These are phyloP conservation scores for Latrodectus geometricus DNA, from an alignment of 1,140 invertebrate species.

Conservation along the genomic window DNA sequence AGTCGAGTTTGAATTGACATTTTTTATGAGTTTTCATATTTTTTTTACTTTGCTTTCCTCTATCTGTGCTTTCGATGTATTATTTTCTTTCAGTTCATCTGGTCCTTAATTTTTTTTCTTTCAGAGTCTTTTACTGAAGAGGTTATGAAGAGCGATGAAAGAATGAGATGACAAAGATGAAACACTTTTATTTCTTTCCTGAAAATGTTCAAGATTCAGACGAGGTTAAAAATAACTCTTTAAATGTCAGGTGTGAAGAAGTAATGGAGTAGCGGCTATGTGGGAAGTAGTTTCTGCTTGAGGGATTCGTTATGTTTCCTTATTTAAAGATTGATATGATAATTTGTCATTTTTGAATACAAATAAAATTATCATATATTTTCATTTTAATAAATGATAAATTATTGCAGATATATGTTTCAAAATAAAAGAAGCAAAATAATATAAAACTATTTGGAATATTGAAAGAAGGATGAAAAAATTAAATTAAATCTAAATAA, in stretches of 20 bases:
- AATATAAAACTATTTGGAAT: no score
- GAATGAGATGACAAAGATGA: conserved; percentile 2
- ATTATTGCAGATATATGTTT: no score
- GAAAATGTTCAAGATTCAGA: not conserved
- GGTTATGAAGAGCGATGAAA: conserved; percentile 1
- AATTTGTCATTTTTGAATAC: no score
- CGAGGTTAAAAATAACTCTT: not conserved
- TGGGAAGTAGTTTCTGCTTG: no score
- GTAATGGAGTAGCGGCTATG: not conserved
- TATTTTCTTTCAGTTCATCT: conserved; percentile 25
- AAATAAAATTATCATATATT: no score
- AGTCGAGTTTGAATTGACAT: conserved; percentile 26
- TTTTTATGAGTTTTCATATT: conserved; percentile 15
- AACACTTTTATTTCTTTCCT: not conserved
- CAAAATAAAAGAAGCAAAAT: no score
- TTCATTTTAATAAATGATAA: no score
- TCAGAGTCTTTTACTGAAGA: conserved; percentile 2
- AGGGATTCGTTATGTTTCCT: no score
- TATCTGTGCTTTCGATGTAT: conserved; percentile 1
- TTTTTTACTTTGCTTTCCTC: not conserved
- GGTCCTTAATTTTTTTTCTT: not conserved
- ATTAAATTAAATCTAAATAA: no score
- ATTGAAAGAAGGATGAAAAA: no score
- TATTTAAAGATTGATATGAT: no score
- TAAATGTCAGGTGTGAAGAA: not conserved